Evolutionary conservation across 2,888 invertebrate species (phyloP).

Genomic region (Harpagoxenus sublaevis): DNA sequence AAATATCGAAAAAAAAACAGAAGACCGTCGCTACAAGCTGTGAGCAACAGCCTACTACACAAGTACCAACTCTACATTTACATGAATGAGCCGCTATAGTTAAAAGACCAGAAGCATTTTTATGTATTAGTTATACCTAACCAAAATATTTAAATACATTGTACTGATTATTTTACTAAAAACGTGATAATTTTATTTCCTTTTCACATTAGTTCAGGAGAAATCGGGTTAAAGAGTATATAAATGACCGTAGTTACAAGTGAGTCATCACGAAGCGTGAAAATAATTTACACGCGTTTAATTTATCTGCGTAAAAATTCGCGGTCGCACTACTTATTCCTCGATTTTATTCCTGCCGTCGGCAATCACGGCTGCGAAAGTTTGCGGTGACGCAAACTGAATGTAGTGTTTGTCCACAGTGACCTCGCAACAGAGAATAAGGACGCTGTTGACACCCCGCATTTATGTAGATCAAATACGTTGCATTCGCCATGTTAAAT

Average conservation of each 20-base stretch:
- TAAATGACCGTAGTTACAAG: not conserved
- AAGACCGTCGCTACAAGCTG: too few species aligned
- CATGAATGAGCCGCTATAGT: too few species aligned
- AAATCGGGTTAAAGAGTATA: not conserved
- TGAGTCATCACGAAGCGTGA: too few species aligned
- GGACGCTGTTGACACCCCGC: not conserved
- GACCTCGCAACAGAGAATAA: conserved; percentile 8
- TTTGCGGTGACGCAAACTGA: conserved; percentile 12
- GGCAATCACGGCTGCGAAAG: not conserved
- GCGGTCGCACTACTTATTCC: conserved; percentile 20
- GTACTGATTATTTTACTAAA: not conserved
- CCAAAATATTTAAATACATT: too few species aligned
- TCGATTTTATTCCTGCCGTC: conserved; percentile 24
- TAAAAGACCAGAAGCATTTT: too few species aligned
- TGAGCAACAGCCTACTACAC: too few species aligned
- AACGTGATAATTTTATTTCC: not conserved
- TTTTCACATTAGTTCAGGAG: not conserved
- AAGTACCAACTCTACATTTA: too few species aligned
- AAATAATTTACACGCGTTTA: not conserved
- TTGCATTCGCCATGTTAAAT: not conserved
- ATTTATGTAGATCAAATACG: conserved; percentile 8
- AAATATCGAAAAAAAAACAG: too few species aligned
- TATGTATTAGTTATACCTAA: too few species aligned
- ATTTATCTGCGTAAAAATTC: not conserved
- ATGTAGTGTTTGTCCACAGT: not conserved